Evolutionary conservation across 2,888 invertebrate genomes (phyloP).

Genomic region (Drosophila acutilabella): DNA sequence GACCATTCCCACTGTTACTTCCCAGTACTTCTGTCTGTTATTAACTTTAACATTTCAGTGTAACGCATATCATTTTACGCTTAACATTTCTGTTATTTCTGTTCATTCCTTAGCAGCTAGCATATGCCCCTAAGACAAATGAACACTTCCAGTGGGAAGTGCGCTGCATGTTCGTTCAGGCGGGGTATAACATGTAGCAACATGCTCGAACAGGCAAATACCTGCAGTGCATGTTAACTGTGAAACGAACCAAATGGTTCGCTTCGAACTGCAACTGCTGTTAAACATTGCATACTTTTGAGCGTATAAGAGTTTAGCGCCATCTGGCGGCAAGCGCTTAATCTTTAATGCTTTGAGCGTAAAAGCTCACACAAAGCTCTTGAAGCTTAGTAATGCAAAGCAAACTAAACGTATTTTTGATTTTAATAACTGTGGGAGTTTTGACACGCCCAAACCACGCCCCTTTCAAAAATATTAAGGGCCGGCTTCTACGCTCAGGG

Average conservation of each 20-base stretch:
- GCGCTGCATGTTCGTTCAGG: conserved; percentile 7
- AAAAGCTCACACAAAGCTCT: conserved; percentile 1
- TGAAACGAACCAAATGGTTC: not conserved
- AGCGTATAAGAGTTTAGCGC: conserved; percentile 69
- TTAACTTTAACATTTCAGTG: conserved; percentile 2
- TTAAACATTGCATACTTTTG: conserved; percentile 44
- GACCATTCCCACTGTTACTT: not conserved
- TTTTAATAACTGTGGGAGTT: conserved; percentile 59
- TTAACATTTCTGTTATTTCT: conserved; percentile 14
- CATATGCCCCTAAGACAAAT: conserved; percentile 48
- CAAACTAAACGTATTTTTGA: not conserved
- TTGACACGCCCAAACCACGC: conserved; percentile 36
- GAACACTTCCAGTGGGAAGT: conserved; percentile 65
- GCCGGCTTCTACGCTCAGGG: not conserved
- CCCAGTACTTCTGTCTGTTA: not conserved
- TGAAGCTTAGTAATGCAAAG: conserved; percentile 21
- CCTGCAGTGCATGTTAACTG: not conserved
- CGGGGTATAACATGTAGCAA: conserved; percentile 14
- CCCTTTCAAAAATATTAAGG: no score
- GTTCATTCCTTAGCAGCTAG: conserved; percentile 25
- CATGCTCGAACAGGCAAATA: conserved; percentile 7
- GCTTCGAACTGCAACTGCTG: not conserved
- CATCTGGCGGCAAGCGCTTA: conserved; percentile 40
- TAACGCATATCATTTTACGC: not conserved
- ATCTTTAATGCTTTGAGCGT: not conserved